A percentile compares a stretch with the other conserved stretches of the same genome.
These are phyloP conservation scores for Drosophila anomelani DNA, from an alignment of 2,888 invertebrate species.

Conservation along the genomic window DNA sequence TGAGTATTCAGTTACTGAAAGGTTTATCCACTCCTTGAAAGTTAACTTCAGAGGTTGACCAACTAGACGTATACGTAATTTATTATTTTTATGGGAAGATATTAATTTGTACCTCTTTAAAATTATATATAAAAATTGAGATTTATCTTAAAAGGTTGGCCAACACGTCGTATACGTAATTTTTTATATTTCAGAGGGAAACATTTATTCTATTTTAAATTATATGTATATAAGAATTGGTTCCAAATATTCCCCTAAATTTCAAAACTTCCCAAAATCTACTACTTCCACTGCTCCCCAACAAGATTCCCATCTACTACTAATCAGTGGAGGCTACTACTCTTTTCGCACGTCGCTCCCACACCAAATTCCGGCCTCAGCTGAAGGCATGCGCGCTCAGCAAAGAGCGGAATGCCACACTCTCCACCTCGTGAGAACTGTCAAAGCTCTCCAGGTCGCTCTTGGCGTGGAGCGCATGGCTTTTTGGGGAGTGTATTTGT, in stretches of 20 bases:
- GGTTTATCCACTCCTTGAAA: neutral
- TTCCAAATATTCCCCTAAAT: no score
- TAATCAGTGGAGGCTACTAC: constrained; percentile 53
- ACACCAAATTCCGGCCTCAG: constrained; percentile 45
- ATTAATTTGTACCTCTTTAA: no score
- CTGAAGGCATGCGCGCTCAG: constrained; percentile 70
- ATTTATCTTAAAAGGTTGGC: neutral
- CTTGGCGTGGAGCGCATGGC: constrained; percentile 58
- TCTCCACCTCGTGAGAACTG: constrained; percentile 8
- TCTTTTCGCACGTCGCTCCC: constrained; percentile 38
- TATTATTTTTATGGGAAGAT: neutral
- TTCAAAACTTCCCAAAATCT: neutral
- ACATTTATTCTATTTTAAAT: no score
- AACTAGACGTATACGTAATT: constrained; percentile 6
- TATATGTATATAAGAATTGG: no score
- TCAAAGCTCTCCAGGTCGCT: constrained; percentile 19
- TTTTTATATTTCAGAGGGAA: neutral
- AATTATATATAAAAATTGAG: no score
- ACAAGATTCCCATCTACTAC: constrained; percentile 55
- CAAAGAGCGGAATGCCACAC: constrained; percentile 49
- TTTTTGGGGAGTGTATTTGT: constrained; percentile 19
- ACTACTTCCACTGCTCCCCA: constrained; percentile 13
- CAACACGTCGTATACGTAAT: constrained; percentile 13
- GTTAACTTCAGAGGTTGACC: neutral
- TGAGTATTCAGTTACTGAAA: no score